A percentile compares a stretch with the other conserved stretches of the same genome.
Conservation (phyloP, 1,140 invertebrate genomes). For the Melanaphis sacchari region DNA sequence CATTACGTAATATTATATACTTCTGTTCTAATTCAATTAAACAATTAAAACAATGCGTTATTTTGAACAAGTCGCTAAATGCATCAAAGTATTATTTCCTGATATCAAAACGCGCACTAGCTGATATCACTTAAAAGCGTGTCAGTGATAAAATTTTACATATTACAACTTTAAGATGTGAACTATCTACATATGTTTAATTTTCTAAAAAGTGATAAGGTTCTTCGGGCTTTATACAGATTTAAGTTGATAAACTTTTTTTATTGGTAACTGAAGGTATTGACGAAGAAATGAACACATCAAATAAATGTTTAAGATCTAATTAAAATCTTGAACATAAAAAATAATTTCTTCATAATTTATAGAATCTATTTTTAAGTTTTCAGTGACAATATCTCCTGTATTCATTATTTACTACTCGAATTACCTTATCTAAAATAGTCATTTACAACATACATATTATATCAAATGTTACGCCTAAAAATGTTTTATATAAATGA, state of each 20-base stretch:
- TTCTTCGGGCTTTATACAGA: background rate
- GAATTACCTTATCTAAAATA: background rate
- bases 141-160: background rate
- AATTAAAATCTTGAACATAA: background rate
- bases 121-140: background rate
- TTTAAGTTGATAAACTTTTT: background rate
- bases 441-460: background rate
- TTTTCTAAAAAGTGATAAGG: background rate
- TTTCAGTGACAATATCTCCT: background rate
- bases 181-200: background rate
- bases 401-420: background rate
- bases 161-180: background rate
- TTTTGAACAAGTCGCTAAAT: background rate
- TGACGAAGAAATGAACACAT: background rate
- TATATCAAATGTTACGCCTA: background rate
- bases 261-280: background rate
- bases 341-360: background rate
- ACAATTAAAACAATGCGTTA: conserved; percentile 5
- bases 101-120: background rate
- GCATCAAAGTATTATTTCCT: background rate
- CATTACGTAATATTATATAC: background rate
- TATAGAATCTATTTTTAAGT: background rate
- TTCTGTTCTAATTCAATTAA: background rate
- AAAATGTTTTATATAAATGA: background rate
- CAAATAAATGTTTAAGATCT: background rate